A percentile compares a stretch with the other conserved stretches of the same genome.
Evolutionary conservation across 2,797 vertebrate genomes (phyloP).

Genomic region (Graptemys geographica): DNA sequence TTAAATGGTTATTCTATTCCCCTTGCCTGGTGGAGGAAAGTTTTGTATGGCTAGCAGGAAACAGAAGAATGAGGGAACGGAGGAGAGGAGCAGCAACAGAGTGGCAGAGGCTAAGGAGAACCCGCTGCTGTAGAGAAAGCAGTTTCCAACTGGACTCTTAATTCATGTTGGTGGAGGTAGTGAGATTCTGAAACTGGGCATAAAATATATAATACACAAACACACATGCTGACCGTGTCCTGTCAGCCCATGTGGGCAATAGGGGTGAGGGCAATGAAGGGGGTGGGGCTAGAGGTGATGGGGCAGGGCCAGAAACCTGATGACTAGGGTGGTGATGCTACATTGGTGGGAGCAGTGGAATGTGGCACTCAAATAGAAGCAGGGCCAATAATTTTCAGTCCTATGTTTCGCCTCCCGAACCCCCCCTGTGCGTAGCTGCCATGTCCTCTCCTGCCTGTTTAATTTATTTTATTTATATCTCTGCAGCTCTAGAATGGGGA

Average conservation of each 20-base stretch:
- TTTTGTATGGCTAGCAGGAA: not conserved
- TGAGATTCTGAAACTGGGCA: not conserved
- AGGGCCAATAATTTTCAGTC: not conserved
- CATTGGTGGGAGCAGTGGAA: not conserved
- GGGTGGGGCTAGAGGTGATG: not conserved
- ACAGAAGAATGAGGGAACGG: not conserved
- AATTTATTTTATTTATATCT: conserved; percentile 76
- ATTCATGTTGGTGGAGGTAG: not conserved
- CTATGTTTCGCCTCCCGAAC: not conserved
- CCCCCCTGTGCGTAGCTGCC: not conserved
- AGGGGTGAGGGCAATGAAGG: not conserved
- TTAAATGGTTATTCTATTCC: not conserved
- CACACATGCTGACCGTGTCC: not conserved
- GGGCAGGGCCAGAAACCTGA: not conserved
- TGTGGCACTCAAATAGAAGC: not conserved
- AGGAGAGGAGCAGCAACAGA: not conserved
- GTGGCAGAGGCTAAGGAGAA: not conserved
- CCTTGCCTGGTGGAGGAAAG: not conserved
- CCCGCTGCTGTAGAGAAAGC: not conserved
- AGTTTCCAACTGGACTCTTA: not conserved
- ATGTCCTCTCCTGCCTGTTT: conserved; percentile 14
- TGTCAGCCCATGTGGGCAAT: not conserved
- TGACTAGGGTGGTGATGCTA: not conserved
- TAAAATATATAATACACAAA: not conserved
- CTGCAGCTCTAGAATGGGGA: conserved; percentile 42